phyloP scores from a whole-genome alignment of 2,797 vertebrate genomes.

The Siniperca obscura region DNA sequence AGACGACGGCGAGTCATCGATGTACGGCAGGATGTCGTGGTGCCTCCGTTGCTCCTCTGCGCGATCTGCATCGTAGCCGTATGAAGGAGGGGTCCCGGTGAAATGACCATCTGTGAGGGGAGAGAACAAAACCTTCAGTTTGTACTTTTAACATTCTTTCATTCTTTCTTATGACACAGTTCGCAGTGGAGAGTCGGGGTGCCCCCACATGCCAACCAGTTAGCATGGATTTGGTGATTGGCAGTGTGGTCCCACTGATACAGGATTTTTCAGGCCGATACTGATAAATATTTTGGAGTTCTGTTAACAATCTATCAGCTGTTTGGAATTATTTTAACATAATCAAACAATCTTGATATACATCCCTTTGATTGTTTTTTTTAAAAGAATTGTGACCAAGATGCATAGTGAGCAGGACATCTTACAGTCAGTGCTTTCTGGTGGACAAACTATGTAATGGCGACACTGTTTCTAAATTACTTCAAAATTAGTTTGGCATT shows the following conservation, averaged over 20 bases:
- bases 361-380: too few species aligned
- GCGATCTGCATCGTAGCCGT: constrained; percentile 89
- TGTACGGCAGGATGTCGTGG: constrained; percentile 95
- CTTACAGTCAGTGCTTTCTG: too few species aligned
- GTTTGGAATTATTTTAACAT: too few species aligned
- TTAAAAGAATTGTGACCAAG: too few species aligned
- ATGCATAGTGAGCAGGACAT: too few species aligned
- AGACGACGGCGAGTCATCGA: constrained; percentile 96
- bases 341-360: too few species aligned
- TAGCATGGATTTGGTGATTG: not conserved
- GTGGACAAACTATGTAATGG: too few species aligned
- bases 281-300: not conserved
- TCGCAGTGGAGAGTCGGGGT: not conserved
- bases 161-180: not conserved
- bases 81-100: constrained; percentile 89
- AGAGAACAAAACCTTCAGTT: constrained; percentile 4
- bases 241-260: not conserved
- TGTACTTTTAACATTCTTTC: not conserved
- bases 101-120: constrained; percentile 87
- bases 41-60: constrained; percentile 92
- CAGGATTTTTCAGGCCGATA: not conserved
- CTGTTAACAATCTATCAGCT: too few species aligned
- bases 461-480: too few species aligned
- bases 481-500: too few species aligned
- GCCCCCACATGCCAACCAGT: not conserved